Conservation (phyloP, 1,140 invertebrate genomes). For the Aphidius ervi region DNA sequence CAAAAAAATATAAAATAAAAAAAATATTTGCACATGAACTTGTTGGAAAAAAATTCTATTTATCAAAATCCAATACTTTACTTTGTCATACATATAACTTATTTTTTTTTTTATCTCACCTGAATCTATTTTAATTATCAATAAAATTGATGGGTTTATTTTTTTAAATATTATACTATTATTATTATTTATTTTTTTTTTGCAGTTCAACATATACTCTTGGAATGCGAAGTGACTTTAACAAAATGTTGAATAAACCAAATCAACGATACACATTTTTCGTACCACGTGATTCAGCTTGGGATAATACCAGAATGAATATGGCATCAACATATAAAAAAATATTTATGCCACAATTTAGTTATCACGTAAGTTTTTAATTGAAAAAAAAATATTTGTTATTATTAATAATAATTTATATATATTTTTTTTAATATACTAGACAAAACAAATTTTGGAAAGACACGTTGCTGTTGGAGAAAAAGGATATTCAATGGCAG, state of each 20-base stretch:
- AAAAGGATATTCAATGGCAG: slow-evolving; percentile 70
- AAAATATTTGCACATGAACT: slow-evolving; percentile 3
- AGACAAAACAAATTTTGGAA: slow-evolving; percentile 77
- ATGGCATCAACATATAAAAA: slow-evolving; percentile 78
- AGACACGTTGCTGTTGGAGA: slow-evolving; percentile 74
- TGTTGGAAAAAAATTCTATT: slow-evolving; percentile 9
- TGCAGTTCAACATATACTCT: slow-evolving; percentile 71
- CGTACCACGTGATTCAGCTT: slow-evolving; percentile 83
- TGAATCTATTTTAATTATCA: slow-evolving; percentile 1
- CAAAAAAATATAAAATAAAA: slow-evolving; percentile 2
- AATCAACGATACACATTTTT: slow-evolving; percentile 86
- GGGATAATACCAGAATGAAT: slow-evolving; percentile 66
- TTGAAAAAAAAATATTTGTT: slow-evolving; percentile 1
- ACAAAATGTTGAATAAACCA: slow-evolving; percentile 70
- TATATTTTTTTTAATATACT: slow-evolving; percentile 23
- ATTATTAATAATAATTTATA: neutral
- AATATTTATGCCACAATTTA: slow-evolving; percentile 74
- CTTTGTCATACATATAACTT: slow-evolving; percentile 4
- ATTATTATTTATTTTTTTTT: slow-evolving; percentile 25
- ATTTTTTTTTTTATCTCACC: neutral
- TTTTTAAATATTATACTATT: neutral
- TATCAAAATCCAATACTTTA: slow-evolving; percentile 1
- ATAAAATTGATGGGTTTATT: neutral
- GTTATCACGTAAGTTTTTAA: slow-evolving; percentile 69
- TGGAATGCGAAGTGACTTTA: slow-evolving; percentile 70